A percentile compares a stretch with the other conserved stretches of the same genome.
These are phyloP conservation scores for Zaprionus lachaisei DNA, from an alignment of 1,140 invertebrate species.

Conservation along the genomic window DNA sequence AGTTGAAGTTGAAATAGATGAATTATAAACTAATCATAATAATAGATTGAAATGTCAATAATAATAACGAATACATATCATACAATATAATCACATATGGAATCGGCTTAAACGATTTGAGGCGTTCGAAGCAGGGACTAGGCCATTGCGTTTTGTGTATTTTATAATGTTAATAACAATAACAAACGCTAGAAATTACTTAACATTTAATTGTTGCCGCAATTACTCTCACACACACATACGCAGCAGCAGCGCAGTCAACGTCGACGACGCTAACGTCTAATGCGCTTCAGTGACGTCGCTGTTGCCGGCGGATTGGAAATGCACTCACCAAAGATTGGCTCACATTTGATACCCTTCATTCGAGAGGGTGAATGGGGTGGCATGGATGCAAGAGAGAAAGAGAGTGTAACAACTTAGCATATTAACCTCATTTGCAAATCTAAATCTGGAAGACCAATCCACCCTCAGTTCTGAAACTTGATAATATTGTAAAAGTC, in stretches of 20 bases:
- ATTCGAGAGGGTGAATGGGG: background rate
- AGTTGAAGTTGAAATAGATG: slow-evolving; percentile 27
- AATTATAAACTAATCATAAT: background rate
- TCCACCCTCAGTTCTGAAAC: background rate
- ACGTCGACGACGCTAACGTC: slow-evolving; percentile 23
- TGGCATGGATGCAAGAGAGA: background rate
- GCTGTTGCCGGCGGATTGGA: slow-evolving; percentile 49
- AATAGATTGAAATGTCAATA: slow-evolving; percentile 31
- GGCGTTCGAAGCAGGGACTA: slow-evolving; percentile 29
- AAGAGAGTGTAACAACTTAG: background rate
- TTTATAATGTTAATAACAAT: slow-evolving; percentile 57
- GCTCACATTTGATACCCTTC: slow-evolving; percentile 27
- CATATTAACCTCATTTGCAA: background rate
- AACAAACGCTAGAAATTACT: slow-evolving; percentile 65
- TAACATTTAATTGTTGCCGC: slow-evolving; percentile 77
- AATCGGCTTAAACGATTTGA: slow-evolving; percentile 42
- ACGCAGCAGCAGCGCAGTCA: slow-evolving; percentile 25
- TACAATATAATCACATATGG: background rate
- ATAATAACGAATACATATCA: background rate
- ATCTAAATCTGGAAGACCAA: background rate
- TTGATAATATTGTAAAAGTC: background rate
- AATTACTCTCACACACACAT: slow-evolving; percentile 33
- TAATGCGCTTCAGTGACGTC: slow-evolving; percentile 73
- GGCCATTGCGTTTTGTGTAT: slow-evolving; percentile 40
- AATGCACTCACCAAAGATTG: slow-evolving; percentile 53